These are phyloP conservation scores for Bruchidius siliquastri DNA, from an alignment of 2,888 invertebrate species.

Conservation along the genomic window DNA sequence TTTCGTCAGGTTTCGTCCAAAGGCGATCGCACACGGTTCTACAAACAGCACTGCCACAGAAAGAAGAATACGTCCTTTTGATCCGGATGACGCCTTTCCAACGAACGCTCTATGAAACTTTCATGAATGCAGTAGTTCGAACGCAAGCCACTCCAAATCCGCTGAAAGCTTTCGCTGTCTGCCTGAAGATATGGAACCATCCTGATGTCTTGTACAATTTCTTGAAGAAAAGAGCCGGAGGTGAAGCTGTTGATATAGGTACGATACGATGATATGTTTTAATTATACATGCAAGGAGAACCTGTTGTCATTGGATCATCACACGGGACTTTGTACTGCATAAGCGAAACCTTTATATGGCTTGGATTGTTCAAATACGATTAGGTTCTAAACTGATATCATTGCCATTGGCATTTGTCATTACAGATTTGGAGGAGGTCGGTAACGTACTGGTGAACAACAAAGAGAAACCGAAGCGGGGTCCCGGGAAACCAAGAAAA, in stretches of 20 bases:
- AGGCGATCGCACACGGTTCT: constrained; percentile 90
- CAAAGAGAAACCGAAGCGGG: constrained; percentile 34
- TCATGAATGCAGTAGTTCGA: constrained; percentile 88
- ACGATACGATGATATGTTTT: background rate
- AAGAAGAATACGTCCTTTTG: constrained; percentile 90
- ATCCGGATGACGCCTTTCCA: constrained; percentile 86
- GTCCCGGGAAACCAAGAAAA: constrained; percentile 43
- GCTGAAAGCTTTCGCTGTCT: constrained; percentile 95
- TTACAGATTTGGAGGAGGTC: constrained; percentile 67
- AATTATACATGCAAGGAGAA: too few relatives aligned
- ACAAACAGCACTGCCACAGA: constrained; percentile 86
- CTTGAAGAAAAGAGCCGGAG: constrained; percentile 73
- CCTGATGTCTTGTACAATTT: constrained; percentile 89
- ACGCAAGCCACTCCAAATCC: constrained; percentile 89
- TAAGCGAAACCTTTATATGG: too few relatives aligned
- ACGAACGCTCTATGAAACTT: constrained; percentile 82
- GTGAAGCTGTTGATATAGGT: constrained; percentile 67
- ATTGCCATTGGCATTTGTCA: background rate
- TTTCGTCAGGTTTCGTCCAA: constrained; percentile 70
- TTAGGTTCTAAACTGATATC: too few relatives aligned
- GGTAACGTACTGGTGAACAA: constrained; percentile 43
- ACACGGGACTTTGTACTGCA: too few relatives aligned
- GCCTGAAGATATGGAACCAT: constrained; percentile 98
- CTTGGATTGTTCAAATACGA: too few relatives aligned
- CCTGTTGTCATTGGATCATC: too few relatives aligned